Percentiles rank a stretch among this genome's conserved stretches.
Evolutionary conservation across 2,113 vertebrate species (phyloP).

Genomic region (Dunckerocampus dactyliophorus): DNA sequence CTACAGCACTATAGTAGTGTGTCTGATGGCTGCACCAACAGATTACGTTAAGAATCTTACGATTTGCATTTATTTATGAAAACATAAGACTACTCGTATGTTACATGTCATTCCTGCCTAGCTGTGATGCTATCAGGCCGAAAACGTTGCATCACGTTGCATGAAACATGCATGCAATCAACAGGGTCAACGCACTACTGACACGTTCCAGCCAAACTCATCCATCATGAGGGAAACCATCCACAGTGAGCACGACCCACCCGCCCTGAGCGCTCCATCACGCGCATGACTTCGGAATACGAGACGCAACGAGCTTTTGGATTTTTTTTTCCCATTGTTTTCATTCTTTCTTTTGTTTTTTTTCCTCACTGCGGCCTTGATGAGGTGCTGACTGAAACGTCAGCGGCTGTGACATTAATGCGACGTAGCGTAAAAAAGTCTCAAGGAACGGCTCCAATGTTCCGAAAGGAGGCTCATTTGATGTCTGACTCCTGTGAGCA

Average conservation of each 20-base stretch:
- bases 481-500: slow-evolving; percentile 5
- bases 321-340: slow-evolving; percentile 43
- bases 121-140: slow-evolving; percentile 11
- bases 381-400: slow-evolving; percentile 50
- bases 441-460: slow-evolving; percentile 21
- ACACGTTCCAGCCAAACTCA: slow-evolving; percentile 55
- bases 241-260: slow-evolving; percentile 48
- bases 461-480: slow-evolving; percentile 31
- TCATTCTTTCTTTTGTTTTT: slow-evolving; percentile 27
- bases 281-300: slow-evolving; percentile 35
- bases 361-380: slow-evolving; percentile 36
- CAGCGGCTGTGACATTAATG: slow-evolving; percentile 46
- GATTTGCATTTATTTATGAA: too few species aligned
- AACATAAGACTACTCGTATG: too few species aligned
- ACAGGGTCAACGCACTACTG: slow-evolving; percentile 56
- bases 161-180: slow-evolving; percentile 75
- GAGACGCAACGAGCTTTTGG: slow-evolving; percentile 47
- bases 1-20: slow-evolving; percentile 16
- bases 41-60: too few species aligned
- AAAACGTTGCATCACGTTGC: slow-evolving; percentile 42
- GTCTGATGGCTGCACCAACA: too few species aligned
- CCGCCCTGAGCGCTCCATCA: slow-evolving; percentile 40
- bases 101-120: neutral
- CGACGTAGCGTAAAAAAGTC: slow-evolving; percentile 38
- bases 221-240: slow-evolving; percentile 70